Base-by-base conservation (phyloP, 2,888 invertebrate genomes). In the Chrysotoxum bicinctum region DNA sequence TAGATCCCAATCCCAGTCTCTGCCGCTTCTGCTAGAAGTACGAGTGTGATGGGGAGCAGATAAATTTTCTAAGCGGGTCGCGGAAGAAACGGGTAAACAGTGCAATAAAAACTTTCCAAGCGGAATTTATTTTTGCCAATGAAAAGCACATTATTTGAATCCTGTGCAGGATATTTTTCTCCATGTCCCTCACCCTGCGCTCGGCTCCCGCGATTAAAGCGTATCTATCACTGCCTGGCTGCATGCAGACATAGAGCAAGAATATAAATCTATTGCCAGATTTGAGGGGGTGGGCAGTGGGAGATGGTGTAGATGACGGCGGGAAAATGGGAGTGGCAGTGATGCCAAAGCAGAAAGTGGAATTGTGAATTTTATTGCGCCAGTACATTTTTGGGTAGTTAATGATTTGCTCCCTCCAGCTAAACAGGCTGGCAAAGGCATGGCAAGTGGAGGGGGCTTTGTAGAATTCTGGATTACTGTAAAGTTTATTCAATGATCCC, bases 71-170 rank as follows among this genome's bases (percentile, higher is more conserved):
- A 54, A 64, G 56, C 72, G 85, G 80, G 75, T 79, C 66, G 75
- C 43, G 43, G 62, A n/a, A 40, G 40, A 26, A 62, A 26, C 16
- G 26, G 43, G 43, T 14, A 62, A 50, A 26, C 50, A 35, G 45
- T 81, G 85, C 81, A 81, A 85, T 85, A 85, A 85, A 85, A 85
- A 85, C 85, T 85, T 85, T 85, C 45, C 85, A 81, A 77, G 76
- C 85, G 81, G 85, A 85, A 85, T 85, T 85, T 85, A 85, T 85
- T 85, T 76, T 85, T 85, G 81, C 85, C 85, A 85, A 85, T 85
- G 85, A 85, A 85, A 81, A 85, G 81, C 76, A 85, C 81, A 85
- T 85, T 85, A 85, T 85, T 85, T 81, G 85, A 85, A 85, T 85
- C 81, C 81, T 77, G 60, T 70, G 85, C 72, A 62, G 80, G 72